Base-by-base conservation (phyloP, 2,113 vertebrate genomes). In the Malurus elegans region DNA sequence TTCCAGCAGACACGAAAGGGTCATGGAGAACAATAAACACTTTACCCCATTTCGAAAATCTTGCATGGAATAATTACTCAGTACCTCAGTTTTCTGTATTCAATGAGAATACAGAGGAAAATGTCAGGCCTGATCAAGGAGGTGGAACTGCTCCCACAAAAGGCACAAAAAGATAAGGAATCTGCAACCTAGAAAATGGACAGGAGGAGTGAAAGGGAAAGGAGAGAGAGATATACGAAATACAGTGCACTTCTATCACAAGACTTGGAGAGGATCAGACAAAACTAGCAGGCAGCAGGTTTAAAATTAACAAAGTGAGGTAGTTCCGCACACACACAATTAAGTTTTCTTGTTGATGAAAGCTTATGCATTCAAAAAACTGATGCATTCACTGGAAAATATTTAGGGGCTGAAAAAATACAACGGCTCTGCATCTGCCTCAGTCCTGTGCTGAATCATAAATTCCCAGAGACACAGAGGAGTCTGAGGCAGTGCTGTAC, bases 1-100 rank as follows among this genome's bases (percentile, higher is more conserved):
- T 88, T 80, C 64, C 74, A 96, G 85, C 76, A 60, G 53, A 69
- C 86, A 80, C 1, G 1, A 71, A 80, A 50, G 72, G 75, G 75
- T 92, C 90, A 65, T 3, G 4, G 51, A 90, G 57, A 92, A 93
- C 92, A 94, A 92, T 67, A 31, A 67, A 29, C 40, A 16, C 32
- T 88, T 79, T 71, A 80, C n/a, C 32, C 13, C 45, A 42, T 72
- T 88, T 90, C 42, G 73, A 42, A 95, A 74, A 74, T 31, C 36
- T 20, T 36, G 9, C 28, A 29, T 11, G 32, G 58, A 80, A 51
- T 45, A 79, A 61, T 70, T 45, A 70, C 19, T 48, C 18, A 2
- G 21, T 45, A 34, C 21, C 53, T 85, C 58, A 15, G 20, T 76
- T 83, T 38, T 67, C 36, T 70, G 4, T 17, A 3, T 70, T 74